Percentiles rank a stretch among this genome's conserved stretches.
phyloP scores from a whole-genome alignment of 2,888 invertebrate genomes.

The Noctua janthe region DNA sequence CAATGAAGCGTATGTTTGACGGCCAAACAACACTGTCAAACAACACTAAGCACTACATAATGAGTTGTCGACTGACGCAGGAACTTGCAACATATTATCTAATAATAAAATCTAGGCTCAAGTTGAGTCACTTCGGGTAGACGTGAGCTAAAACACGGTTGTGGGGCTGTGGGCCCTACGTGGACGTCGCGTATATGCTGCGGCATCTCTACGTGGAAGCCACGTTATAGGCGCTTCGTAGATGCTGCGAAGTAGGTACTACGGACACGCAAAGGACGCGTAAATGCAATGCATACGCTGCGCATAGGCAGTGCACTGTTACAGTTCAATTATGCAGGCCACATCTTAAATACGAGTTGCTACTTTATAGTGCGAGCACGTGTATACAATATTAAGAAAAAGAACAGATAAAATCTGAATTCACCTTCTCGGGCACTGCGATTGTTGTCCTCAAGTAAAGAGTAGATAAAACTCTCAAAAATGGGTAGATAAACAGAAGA shows the following conservation, averaged over 20 bases:
- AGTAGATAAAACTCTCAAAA: slow-evolving; percentile 6
- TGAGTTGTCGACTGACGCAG: slow-evolving; percentile 59
- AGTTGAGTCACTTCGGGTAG: slow-evolving; percentile 10
- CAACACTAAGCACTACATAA: slow-evolving; percentile 44
- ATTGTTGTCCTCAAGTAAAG: background rate
- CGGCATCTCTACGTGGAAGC: background rate
- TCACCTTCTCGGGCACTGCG: background rate
- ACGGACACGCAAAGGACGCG: background rate
- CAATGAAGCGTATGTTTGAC: slow-evolving; percentile 59
- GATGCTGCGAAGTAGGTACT: background rate
- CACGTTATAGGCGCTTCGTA: background rate
- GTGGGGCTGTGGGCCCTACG: background rate
- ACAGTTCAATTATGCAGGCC: slow-evolving; percentile 4
- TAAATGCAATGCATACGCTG: background rate
- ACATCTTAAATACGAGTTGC: background rate
- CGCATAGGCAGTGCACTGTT: too few species aligned
- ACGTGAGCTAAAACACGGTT: background rate
- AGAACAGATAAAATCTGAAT: background rate
- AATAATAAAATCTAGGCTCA: slow-evolving; percentile 55
- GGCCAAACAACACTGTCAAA: slow-evolving; percentile 53
- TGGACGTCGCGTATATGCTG: background rate
- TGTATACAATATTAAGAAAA: background rate
- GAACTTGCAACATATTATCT: slow-evolving; percentile 58
- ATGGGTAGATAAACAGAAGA: too few species aligned
- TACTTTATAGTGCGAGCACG: slow-evolving; percentile 11